These are phyloP conservation scores for Macropodus opercularis DNA, from an alignment of 2,797 vertebrate species.

Conservation along the genomic window DNA sequence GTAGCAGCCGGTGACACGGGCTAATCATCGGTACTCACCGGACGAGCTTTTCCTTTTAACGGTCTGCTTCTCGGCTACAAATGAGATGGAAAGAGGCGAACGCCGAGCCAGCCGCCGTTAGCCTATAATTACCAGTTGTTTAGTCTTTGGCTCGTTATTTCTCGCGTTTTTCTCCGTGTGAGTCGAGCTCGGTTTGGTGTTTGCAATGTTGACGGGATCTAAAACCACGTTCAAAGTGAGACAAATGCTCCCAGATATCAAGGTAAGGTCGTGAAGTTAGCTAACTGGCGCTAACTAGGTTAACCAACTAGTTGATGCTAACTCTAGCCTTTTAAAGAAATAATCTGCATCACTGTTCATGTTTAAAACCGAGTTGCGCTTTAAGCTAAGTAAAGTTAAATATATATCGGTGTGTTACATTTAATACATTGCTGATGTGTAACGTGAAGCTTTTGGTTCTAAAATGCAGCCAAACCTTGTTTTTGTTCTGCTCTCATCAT, in stretches of 20 bases:
- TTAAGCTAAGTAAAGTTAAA: not conserved
- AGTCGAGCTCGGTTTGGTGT: constrained; percentile 17
- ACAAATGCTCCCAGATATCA: constrained; percentile 84
- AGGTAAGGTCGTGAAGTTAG: constrained; percentile 71
- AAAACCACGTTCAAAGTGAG: constrained; percentile 90
- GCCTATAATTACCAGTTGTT: not conserved
- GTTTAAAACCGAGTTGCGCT: not conserved
- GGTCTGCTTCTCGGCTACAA: not conserved
- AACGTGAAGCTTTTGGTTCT: not conserved
- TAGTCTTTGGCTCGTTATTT: not conserved
- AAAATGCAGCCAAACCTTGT: not conserved
- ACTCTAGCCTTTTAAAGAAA: no score
- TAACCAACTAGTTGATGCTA: not conserved
- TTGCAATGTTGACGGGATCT: constrained; percentile 84
- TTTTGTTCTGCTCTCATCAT: not conserved
- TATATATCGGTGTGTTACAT: not conserved
- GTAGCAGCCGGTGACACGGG: constrained; percentile 41
- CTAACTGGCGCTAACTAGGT: constrained; percentile 29
- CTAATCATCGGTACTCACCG: constrained; percentile 14
- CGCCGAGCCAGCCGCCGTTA: constrained; percentile 4
- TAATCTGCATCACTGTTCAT: no score
- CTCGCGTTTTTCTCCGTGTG: not conserved
- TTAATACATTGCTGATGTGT: no score
- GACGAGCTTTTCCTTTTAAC: constrained; percentile 6
- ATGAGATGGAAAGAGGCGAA: constrained; percentile 17